Conservation (phyloP, 35 echinoderm and acorn worm genomes). For the Strongylocentrotus purpuratus region DNA sequence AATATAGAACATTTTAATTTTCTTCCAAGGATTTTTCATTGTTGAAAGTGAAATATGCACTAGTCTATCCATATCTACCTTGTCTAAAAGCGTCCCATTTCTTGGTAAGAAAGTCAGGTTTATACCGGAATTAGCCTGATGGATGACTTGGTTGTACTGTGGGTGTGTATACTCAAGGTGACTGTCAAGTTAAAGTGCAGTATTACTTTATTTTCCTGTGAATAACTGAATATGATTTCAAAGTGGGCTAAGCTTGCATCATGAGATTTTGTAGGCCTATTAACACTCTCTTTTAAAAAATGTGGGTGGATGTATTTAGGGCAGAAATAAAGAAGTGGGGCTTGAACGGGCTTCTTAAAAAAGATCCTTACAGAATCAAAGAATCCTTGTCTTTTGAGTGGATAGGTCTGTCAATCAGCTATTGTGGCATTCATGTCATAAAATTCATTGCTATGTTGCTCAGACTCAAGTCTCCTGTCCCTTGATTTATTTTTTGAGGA, state of each 20-base stretch:
- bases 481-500: too few species aligned
- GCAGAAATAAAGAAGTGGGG: not conserved
- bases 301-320: not conserved
- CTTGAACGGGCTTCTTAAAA: not conserved
- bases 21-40: slow-evolving; percentile 6
- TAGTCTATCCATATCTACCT: not conserved
- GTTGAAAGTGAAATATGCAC: slow-evolving; percentile 10
- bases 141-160: not conserved
- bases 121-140: not conserved
- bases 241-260: slow-evolving; percentile 1
- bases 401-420: too few species aligned
- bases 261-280: not conserved
- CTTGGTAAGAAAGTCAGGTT: not conserved
- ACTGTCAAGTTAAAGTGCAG: not conserved
- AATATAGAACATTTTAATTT: slow-evolving; percentile 32
- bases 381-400: too few species aligned
- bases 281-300: not conserved
- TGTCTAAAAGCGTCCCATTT: not conserved
- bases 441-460: too few species aligned
- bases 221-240: not conserved
- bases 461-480: too few species aligned
- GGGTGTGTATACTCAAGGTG: not conserved
- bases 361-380: not conserved
- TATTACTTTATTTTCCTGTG: not conserved
- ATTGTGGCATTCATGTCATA: too few species aligned